Conservation (phyloP, 2,888 invertebrate genomes). For the Dione vanillae region DNA sequence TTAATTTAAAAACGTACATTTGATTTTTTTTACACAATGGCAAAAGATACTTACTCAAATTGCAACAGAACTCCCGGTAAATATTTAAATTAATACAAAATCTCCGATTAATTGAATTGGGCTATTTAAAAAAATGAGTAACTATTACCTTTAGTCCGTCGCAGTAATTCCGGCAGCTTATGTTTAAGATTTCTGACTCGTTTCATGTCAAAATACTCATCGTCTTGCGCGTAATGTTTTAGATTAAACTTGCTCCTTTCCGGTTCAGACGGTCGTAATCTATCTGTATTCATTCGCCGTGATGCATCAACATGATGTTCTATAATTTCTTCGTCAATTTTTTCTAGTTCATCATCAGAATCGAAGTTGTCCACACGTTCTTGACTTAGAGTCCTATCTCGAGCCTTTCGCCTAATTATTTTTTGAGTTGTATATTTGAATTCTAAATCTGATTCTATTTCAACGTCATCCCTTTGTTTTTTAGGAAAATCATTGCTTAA, state of each 20-base stretch:
- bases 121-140: too few relatives aligned
- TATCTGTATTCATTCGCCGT: conserved; percentile 5
- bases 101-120: too few relatives aligned
- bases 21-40: not conserved
- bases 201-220: conserved; percentile 70
- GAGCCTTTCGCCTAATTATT: conserved; percentile 59
- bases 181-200: conserved; percentile 63
- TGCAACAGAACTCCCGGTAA: not conserved
- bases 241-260: conserved; percentile 20
- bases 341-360: conserved; percentile 29
- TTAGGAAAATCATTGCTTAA: conserved; percentile 42
- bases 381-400: conserved; percentile 55
- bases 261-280: conserved; percentile 9
- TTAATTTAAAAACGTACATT: not conserved
- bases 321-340: conserved; percentile 33
- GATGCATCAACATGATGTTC: conserved; percentile 46
- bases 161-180: conserved; percentile 58
- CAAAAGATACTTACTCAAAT: not conserved
- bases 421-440: conserved; percentile 53
- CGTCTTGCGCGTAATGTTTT: conserved; percentile 53
- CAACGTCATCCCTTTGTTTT: conserved; percentile 49
- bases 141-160: conserved; percentile 64
- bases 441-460: conserved; percentile 49
- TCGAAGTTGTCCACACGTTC: conserved; percentile 33
- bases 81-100: not conserved